A percentile compares a stretch with the other conserved stretches of the same genome.
These are phyloP conservation scores for Galeruca laticollis DNA, from an alignment of 2,888 invertebrate genomes.

Conservation along the genomic window DNA sequence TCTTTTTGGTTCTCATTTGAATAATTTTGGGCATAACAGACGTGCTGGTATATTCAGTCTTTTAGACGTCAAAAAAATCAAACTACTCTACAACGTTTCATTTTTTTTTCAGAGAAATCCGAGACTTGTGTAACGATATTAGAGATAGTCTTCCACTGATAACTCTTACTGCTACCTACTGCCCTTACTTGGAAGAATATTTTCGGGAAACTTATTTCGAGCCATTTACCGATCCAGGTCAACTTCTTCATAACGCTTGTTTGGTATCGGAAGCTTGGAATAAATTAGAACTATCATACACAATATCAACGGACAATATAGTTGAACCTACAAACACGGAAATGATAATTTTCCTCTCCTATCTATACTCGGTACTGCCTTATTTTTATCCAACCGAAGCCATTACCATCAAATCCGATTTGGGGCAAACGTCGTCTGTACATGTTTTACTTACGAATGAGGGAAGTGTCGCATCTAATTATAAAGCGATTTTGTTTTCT, in stretches of 20 bases:
- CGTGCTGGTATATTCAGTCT: too few relatives aligned
- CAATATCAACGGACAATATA: slow-evolving; percentile 69
- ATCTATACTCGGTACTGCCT: slow-evolving; percentile 71
- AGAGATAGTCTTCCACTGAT: slow-evolving; percentile 71
- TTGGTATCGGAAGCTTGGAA: slow-evolving; percentile 67
- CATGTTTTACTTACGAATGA: slow-evolving; percentile 65
- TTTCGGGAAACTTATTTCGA: slow-evolving; percentile 66
- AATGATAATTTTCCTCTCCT: slow-evolving; percentile 71
- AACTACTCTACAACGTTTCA: too few relatives aligned
- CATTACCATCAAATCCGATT: slow-evolving; percentile 67
- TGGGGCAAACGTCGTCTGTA: slow-evolving; percentile 66
- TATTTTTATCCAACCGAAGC: slow-evolving; percentile 67
- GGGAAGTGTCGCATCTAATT: slow-evolving; percentile 51
- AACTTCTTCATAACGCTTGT: slow-evolving; percentile 70
- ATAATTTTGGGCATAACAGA: too few relatives aligned
- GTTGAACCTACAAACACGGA: slow-evolving; percentile 69
- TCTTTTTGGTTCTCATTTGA: too few relatives aligned
- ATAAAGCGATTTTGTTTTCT: slow-evolving; percentile 55
- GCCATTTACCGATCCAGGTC: slow-evolving; percentile 60
- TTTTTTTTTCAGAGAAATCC: slow-evolving; percentile 49
- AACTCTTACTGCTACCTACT: slow-evolving; percentile 70
- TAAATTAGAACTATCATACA: slow-evolving; percentile 70
- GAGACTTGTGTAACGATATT: slow-evolving; percentile 69
- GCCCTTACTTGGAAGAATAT: slow-evolving; percentile 70
- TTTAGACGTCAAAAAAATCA: too few relatives aligned